phyloP scores from a whole-genome alignment of 2,888 invertebrate genomes.

The Orthosia incerta region DNA sequence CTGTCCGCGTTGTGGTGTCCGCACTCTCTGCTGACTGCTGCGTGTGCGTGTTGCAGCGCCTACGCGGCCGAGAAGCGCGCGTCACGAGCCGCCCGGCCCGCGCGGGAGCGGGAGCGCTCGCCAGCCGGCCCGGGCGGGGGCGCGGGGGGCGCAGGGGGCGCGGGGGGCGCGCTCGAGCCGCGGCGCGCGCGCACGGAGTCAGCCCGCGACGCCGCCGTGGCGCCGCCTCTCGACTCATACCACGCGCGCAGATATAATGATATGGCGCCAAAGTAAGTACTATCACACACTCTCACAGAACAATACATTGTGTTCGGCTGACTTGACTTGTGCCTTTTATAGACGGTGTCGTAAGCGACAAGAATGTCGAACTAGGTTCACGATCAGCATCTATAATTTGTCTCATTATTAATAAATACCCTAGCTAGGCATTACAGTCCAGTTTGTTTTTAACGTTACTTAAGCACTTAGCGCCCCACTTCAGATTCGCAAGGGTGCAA shows the following conservation, averaged over 20 bases:
- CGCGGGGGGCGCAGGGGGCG: slow-evolving; percentile 73
- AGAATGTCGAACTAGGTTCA: background rate
- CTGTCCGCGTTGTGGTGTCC: background rate
- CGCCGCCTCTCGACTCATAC: slow-evolving; percentile 74
- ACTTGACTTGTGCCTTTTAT: no score
- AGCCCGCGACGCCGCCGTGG: slow-evolving; percentile 71
- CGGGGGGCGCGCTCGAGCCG: slow-evolving; percentile 74
- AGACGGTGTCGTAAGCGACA: background rate
- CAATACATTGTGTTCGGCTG: background rate
- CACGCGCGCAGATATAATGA: background rate
- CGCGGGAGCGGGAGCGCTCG: slow-evolving; percentile 47
- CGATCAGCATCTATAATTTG: background rate
- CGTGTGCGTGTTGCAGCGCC: slow-evolving; percentile 75
- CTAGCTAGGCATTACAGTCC: background rate
- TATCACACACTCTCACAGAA: background rate
- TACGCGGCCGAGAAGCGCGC: slow-evolving; percentile 87
- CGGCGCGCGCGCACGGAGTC: slow-evolving; percentile 80
- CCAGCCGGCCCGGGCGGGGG: slow-evolving; percentile 84
- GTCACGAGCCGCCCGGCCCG: slow-evolving; percentile 70
- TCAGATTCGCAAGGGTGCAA: no score
- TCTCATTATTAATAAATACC: background rate
- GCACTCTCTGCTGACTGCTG: background rate
- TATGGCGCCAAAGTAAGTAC: no score
- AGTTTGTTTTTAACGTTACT: background rate
- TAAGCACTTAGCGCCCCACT: no score